A percentile compares a stretch with the other conserved stretches of the same genome.
phyloP scores from a whole-genome alignment of 2,888 invertebrate genomes.

The Parapristionchus giblindavisi region DNA sequence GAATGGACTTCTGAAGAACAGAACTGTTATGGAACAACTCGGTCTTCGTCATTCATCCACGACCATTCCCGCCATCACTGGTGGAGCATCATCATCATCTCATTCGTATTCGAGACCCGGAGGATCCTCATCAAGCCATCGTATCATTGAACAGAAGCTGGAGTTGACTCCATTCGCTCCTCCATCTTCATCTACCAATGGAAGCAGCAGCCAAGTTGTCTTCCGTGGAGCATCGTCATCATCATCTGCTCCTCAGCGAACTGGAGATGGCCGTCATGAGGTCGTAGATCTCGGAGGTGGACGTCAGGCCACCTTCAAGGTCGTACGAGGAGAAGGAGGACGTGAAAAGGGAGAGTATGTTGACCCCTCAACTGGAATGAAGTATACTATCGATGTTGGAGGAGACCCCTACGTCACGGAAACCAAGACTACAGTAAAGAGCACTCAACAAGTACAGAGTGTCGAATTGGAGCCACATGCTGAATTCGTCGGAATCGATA shows the following conservation, averaged over 20 bases:
- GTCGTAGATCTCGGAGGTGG: constrained; percentile 69
- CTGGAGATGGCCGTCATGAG: constrained; percentile 54
- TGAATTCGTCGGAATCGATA: constrained; percentile 69
- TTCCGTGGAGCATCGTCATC: constrained; percentile 33
- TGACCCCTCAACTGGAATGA: constrained; percentile 69
- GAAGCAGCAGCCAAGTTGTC: constrained; percentile 33
- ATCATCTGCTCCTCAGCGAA: constrained; percentile 20
- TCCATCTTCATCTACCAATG: constrained; percentile 11
- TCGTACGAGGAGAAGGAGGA: constrained; percentile 67
- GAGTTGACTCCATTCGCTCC: constrained; percentile 65
- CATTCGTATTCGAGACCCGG: constrained; percentile 43
- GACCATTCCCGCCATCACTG: neutral
- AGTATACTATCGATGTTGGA: constrained; percentile 69
- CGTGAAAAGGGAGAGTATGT: constrained; percentile 69
- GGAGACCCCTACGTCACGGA: constrained; percentile 69
- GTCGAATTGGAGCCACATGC: constrained; percentile 70
- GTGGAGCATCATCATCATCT: neutral
- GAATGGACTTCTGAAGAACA: constrained; percentile 48
- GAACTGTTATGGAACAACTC: constrained; percentile 40
- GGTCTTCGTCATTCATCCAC: constrained; percentile 7
- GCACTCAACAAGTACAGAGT: constrained; percentile 68
- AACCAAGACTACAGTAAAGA: constrained; percentile 70
- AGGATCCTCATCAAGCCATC: constrained; percentile 40
- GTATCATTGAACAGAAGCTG: constrained; percentile 64
- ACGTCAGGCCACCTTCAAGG: constrained; percentile 69